Evolutionary conservation across 2,797 vertebrate genomes (phyloP), one percentile per base, ranked within the genome.

Genomic region (Dendrocincla tyrannina): DNA sequence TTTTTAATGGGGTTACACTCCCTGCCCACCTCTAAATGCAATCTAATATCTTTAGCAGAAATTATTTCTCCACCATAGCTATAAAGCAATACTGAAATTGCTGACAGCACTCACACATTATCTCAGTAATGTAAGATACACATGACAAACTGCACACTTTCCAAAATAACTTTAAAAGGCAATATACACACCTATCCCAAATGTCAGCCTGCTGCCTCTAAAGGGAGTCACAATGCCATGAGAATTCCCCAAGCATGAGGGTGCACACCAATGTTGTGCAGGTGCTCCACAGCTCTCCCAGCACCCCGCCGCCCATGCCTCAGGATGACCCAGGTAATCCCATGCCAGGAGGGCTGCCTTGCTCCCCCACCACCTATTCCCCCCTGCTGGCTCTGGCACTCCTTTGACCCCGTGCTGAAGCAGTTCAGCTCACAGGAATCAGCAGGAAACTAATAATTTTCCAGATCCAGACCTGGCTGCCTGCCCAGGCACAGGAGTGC

Each of bases 361-460:
- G 53, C 64, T 77, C 55, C 46, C 47, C 53, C 73, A 6, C 17
- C 3, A 3, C 32, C 55, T 14, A 4, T 59, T 73, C 39, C 41
- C 58, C 1, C 0, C 7, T 12, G 2, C 47, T 50, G 56, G 66
- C 83, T 84, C 74, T 11, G 3, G 47, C 15, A 2, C 50, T 78
- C 62, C 70, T 78, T n/a, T 82, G 91, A 92, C 88, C 85, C 88
- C 0, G 5, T 3, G 9, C 85, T 55, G 89, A 72, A 92, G 88
- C 49, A 67, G 85, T 42, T 92, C 91, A 92, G 75, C 88, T 72
- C 12, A 3, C 85, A 93, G 69, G 75, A 89, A 84, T 42, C 91
- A 93, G 93, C 94, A 94, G 94, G 95, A 95, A 96, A 84, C 91
- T 3, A 94, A 96, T 94, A 8, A 95, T 94, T 95, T 88, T 96